Evolutionary conservation across 2,797 vertebrate genomes (phyloP).

Genomic region (Tokudaia tokunoshimensis): DNA sequence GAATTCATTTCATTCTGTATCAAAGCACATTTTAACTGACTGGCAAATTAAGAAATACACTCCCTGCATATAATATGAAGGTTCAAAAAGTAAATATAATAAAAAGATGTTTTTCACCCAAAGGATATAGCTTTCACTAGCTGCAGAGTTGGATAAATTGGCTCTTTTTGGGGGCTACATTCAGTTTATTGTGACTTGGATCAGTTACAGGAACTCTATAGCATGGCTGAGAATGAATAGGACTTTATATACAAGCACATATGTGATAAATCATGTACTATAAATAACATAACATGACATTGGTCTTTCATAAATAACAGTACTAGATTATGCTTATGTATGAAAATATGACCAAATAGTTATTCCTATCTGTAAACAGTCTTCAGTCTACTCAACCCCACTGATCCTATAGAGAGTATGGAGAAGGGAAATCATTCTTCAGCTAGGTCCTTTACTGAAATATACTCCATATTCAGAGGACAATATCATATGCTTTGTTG

Average conservation of each 20-base stretch:
- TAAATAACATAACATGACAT: background rate
- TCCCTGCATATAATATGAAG: constrained; percentile 69
- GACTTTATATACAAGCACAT: background rate
- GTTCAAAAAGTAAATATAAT: constrained; percentile 46
- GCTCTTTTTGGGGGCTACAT: background rate
- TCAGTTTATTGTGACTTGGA: background rate
- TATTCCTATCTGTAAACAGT: background rate
- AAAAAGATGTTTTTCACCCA: constrained; percentile 35
- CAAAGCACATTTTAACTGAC: constrained; percentile 79
- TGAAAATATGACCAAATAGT: background rate
- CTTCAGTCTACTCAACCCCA: background rate
- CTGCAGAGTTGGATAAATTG: background rate
- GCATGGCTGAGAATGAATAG: background rate
- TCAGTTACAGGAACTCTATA: background rate
- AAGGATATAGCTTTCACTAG: background rate
- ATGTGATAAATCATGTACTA: background rate
- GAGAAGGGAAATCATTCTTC: background rate
- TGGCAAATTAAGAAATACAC: constrained; percentile 72
- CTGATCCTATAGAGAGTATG: background rate
- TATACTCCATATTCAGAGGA: background rate
- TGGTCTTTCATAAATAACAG: background rate
- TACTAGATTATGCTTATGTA: background rate
- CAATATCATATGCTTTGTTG: background rate
- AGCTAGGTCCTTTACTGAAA: background rate
- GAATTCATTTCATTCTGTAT: constrained; percentile 72